Conservation (phyloP, 2,888 invertebrate genomes). For the Eudasyphora cyanicolor region DNA sequence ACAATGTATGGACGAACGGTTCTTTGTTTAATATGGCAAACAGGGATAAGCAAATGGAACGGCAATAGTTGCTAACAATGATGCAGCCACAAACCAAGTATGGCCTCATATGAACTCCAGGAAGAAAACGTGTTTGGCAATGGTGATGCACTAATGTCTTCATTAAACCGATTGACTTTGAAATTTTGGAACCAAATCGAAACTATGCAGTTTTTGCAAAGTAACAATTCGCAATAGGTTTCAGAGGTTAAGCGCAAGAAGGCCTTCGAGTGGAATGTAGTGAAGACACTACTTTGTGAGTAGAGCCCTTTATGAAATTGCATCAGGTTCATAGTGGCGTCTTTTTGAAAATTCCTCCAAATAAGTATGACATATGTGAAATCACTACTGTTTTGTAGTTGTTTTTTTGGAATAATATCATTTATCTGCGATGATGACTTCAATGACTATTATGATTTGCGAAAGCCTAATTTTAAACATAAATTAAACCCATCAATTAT, state of each 20-base stretch:
- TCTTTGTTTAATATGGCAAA: neutral
- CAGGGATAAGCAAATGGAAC: neutral
- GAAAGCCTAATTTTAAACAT: neutral
- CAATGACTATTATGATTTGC: neutral
- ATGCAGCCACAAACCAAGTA: neutral
- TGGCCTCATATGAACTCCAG: neutral
- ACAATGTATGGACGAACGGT: neutral
- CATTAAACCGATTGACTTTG: constrained; percentile 21
- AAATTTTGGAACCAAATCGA: neutral
- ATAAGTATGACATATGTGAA: neutral
- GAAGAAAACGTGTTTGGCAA: neutral
- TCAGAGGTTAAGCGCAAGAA: neutral
- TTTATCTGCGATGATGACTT: neutral
- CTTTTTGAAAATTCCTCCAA: neutral
- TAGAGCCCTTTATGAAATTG: neutral
- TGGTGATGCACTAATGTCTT: neutral
- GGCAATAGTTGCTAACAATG: neutral
- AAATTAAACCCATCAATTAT: neutral
- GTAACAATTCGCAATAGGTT: neutral
- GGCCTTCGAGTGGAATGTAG: neutral
- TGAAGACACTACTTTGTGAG: neutral
- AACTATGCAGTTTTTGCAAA: neutral
- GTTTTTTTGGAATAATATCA: constrained; percentile 2
- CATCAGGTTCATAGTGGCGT: neutral
- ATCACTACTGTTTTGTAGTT: neutral